Evolutionary conservation across 2,888 invertebrate species (phyloP).

Genomic region (Neocrepidodera transversa): DNA sequence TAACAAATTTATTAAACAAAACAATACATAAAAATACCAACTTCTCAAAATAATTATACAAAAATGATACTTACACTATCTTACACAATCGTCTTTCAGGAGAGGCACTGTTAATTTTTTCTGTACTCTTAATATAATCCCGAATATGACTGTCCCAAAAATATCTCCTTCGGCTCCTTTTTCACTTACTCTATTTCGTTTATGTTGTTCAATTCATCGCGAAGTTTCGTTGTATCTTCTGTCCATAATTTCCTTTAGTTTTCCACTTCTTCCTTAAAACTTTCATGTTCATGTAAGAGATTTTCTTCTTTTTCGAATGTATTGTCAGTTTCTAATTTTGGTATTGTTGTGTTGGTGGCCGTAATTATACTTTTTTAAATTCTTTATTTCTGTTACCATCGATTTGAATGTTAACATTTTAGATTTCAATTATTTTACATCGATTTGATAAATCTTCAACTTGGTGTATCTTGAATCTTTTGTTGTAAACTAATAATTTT

Average conservation of each 20-base stretch:
- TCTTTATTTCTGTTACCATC: slow-evolving; percentile 77
- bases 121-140: too few relatives aligned
- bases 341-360: too few relatives aligned
- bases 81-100: too few relatives aligned
- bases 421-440: slow-evolving; percentile 74
- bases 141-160: too few relatives aligned
- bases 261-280: slow-evolving; percentile 62
- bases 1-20: too few relatives aligned
- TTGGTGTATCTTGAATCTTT: slow-evolving; percentile 76
- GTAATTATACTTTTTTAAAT: slow-evolving; percentile 67
- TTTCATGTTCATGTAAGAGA: slow-evolving; percentile 73
- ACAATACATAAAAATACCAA: too few relatives aligned
- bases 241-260: slow-evolving; percentile 67
- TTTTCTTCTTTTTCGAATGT: slow-evolving; percentile 68
- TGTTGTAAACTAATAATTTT: slow-evolving; percentile 98
- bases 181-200: slow-evolving; percentile 66
- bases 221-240: slow-evolving; percentile 72
- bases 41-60: too few relatives aligned
- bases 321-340: slow-evolving; percentile 65
- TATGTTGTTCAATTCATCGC: slow-evolving; percentile 69
- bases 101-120: too few relatives aligned
- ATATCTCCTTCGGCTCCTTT: slow-evolving; percentile 70
- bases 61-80: too few relatives aligned
- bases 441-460: slow-evolving; percentile 62
- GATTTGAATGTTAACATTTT: slow-evolving; percentile 76